These are phyloP conservation scores for Scolanthus callimorphus DNA, from an alignment of 92 coral and sea anemone species.

Conservation along the genomic window DNA sequence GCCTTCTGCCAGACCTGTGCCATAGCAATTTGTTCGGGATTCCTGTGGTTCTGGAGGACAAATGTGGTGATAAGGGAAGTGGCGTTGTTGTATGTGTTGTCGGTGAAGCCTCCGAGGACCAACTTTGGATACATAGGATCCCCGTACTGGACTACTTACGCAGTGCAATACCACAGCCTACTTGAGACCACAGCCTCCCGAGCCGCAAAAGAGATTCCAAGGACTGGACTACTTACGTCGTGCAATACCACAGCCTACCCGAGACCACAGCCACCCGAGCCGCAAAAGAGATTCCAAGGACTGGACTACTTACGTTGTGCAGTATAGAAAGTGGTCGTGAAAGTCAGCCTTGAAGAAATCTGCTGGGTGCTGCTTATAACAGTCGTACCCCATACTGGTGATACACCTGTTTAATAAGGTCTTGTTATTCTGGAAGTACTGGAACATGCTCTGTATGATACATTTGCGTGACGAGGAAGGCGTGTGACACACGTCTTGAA, in stretches of 20 bases:
- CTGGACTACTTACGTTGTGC: conserved; percentile 76
- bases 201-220: too few species aligned
- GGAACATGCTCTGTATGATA: conserved; percentile 65
- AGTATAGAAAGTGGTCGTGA: conserved; percentile 51
- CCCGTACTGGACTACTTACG: background rate
- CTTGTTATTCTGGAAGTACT: conserved; percentile 73
- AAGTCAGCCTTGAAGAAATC: conserved; percentile 18
- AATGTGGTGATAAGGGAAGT: background rate
- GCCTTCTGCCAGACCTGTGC: conserved; percentile 5
- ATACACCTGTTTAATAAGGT: conserved; percentile 52
- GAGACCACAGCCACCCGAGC: too few species aligned
- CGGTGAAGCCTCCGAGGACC: background rate
- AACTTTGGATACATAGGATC: background rate
- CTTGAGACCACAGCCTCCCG: too few species aligned
- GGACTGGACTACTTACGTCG: too few species aligned
- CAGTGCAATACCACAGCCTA: too few species aligned
- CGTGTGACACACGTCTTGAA: conserved; percentile 61
- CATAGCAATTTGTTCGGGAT: background rate
- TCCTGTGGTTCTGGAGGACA: conserved; percentile 6
- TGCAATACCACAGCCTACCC: too few species aligned
- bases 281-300: too few species aligned
- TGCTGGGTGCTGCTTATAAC: background rate
- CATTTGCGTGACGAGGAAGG: conserved; percentile 64
- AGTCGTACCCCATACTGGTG: conserved; percentile 8
- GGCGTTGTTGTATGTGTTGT: background rate